Conservation (phyloP, 1,140 invertebrate genomes). For the Calosoma granatense region DNA sequence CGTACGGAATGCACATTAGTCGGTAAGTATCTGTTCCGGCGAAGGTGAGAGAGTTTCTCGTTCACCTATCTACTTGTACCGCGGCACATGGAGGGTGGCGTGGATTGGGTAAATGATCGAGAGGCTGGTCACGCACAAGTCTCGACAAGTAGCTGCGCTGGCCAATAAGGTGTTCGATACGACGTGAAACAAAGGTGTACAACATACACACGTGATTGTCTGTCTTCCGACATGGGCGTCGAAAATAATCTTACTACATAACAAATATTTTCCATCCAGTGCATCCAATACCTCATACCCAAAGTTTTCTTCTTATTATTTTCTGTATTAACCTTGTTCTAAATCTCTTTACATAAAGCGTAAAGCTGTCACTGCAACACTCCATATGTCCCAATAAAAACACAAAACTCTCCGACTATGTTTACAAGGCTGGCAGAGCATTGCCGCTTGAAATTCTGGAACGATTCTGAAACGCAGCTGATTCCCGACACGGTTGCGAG, state of each 20-base stretch:
- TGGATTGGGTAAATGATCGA: not conserved
- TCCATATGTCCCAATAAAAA: no score
- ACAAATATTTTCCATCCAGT: no score
- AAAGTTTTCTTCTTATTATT: no score
- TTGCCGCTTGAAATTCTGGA: not conserved
- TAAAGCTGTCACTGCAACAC: no score
- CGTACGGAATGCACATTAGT: slow-evolving; percentile 1
- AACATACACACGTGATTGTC: no score
- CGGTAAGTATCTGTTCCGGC: not conserved
- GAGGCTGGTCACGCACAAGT: not conserved
- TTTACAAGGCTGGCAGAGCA: no score
- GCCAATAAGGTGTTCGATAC: slow-evolving; percentile 2
- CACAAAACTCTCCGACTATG: no score
- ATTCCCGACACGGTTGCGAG: slow-evolving; percentile 3
- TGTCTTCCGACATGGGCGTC: no score
- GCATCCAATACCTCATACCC: no score
- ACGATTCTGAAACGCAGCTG: not conserved
- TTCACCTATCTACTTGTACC: not conserved
- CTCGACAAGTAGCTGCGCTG: not conserved
- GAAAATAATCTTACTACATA: no score
- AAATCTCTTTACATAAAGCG: no score
- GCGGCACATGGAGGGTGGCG: not conserved
- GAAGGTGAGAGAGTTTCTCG: not conserved
- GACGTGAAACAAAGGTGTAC: not conserved
- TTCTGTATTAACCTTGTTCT: no score